Conservation (phyloP, 2,888 invertebrate genomes). For the Hofmannophila pseudospretella region DNA sequence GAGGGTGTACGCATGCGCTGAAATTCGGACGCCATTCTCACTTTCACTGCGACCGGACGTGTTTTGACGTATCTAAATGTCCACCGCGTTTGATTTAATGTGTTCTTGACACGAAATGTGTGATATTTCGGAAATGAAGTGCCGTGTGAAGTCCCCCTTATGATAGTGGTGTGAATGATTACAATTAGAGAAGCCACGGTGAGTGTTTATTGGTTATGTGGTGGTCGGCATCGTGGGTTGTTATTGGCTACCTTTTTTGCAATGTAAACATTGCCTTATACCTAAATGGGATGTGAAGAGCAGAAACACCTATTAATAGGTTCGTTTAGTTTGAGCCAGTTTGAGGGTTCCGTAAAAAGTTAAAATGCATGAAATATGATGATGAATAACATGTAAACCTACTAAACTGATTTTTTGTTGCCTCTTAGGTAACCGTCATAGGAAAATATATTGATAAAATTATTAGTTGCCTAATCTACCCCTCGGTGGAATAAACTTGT, state of each 20-base stretch:
- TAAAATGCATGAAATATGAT: no score
- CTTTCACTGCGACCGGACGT: conserved; percentile 60
- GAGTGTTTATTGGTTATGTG: conserved; percentile 40
- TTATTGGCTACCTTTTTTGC: conserved; percentile 19
- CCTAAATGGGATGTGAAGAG: no score
- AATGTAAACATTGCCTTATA: conserved; percentile 21
- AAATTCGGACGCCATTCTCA: conserved; percentile 65
- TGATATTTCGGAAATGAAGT: conserved; percentile 55
- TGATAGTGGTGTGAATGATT: conserved; percentile 56
- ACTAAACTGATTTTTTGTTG: no score
- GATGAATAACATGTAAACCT: no score
- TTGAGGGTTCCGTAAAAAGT: no score
- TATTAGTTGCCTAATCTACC: no score
- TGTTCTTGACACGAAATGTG: conserved; percentile 69
- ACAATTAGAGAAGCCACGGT: conserved; percentile 34
- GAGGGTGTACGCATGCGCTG: conserved; percentile 60
- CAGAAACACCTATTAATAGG: no score
- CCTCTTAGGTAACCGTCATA: no score
- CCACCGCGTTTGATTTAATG: conserved; percentile 56
- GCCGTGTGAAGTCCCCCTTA: conserved; percentile 58
- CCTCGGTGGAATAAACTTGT: no score
- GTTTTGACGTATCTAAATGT: conserved; percentile 68
- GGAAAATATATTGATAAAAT: no score
- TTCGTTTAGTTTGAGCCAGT: no score
- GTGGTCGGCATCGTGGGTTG: conserved; percentile 24